phyloP scores from a whole-genome alignment of 2,797 vertebrate species.

The Hippopotamyrus pictus region DNA sequence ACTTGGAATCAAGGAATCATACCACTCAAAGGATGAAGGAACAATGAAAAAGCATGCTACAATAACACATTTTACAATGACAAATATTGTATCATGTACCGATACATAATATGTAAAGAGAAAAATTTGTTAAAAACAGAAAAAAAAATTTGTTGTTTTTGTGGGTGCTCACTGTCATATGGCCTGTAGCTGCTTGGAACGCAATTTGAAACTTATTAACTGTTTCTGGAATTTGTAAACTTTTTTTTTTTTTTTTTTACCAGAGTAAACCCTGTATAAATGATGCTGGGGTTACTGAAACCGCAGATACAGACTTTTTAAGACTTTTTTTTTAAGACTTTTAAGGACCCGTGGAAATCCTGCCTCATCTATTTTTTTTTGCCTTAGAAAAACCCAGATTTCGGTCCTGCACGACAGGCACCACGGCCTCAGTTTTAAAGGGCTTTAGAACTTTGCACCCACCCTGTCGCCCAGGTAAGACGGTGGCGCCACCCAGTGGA shows the following conservation, averaged over 20 bases:
- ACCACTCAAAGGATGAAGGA: background rate
- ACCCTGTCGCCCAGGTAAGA: conserved; percentile 85
- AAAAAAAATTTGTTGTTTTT: background rate
- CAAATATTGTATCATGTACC: background rate
- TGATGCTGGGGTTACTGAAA: background rate
- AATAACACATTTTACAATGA: background rate
- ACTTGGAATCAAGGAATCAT: too few relatives aligned
- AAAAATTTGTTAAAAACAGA: background rate
- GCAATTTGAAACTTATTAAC: background rate
- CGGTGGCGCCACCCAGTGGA: conserved; percentile 80
- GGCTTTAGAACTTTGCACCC: conserved; percentile 30
- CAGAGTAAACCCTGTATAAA: background rate
- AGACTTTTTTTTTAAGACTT: background rate
- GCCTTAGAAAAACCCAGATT: background rate
- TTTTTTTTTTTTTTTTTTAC: background rate
- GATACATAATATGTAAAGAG: background rate
- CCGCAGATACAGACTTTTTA: background rate
- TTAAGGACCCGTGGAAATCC: background rate
- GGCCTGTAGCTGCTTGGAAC: background rate
- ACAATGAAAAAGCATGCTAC: background rate
- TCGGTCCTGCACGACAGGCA: background rate
- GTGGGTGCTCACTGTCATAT: background rate
- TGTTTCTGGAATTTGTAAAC: background rate
- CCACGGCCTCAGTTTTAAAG: background rate
- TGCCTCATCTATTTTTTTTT: background rate